Base-by-base conservation (phyloP, 2,113 vertebrate genomes). In the Ginglymostoma cirratum region DNA sequence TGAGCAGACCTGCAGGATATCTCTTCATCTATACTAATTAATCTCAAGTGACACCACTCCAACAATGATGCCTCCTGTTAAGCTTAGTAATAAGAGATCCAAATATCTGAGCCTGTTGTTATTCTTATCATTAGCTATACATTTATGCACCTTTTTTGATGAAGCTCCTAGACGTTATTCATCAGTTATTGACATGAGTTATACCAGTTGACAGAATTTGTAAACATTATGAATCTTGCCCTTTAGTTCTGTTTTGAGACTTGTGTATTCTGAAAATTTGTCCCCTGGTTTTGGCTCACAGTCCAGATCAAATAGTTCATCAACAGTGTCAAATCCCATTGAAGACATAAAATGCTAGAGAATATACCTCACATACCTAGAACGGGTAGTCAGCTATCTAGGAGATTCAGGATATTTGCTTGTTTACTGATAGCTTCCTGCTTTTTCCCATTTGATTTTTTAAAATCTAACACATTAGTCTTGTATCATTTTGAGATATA, bases 11-110 rank as follows among this genome's bases (percentile, higher is more conserved):
- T 66, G 89, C 89, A 93, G 89, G 89, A 66, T 66, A 65, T 66
- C 61, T 93, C 89, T 66, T 19, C 89, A 66, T 93, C 55, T 8
- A 34, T 2, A 90, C 89, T 93, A 93, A 93, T 93, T 66, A 93
- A 66, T 93, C 65, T 66, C 65, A 61, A 67, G 89, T 93, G 89
- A 61, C 55, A 66, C 61, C 61, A 66, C 30, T 66, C 34, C 61
- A 66, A n/a, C 61, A 93, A 67, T 30, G 19, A 66, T 66, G 17
- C 89, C 89, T 93, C 89, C 89, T 66, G 61, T 21, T 92, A 34
- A 61, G 2, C 61, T 66, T 19, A 65, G 19, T 67, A 67, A 65
- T 93, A 67, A 93, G 65, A 66, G 34, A 93, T 17, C 61, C 66
- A 66, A 66, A 34, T 38, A 55, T 34, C 48, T 61, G 52, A 90